phyloP scores from a whole-genome alignment of 2,113 vertebrate species.

The Salminus brasiliensis region DNA sequence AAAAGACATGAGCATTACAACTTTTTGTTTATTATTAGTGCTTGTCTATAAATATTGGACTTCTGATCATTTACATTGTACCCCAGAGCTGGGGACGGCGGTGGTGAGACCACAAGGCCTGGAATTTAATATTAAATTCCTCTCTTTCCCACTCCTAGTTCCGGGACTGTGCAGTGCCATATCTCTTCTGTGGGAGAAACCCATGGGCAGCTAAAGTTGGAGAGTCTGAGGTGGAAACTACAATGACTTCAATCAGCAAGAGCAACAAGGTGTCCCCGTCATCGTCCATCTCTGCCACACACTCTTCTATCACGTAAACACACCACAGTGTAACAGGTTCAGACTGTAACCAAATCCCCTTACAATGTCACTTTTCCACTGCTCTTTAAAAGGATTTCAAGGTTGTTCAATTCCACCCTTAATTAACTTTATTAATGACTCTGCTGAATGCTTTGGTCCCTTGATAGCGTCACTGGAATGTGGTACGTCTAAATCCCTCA shows the following conservation, averaged over 20 bases:
- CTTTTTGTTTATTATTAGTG: no score
- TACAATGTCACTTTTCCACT: background rate
- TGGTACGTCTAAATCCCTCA: background rate
- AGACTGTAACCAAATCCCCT: background rate
- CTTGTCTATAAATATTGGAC: no score
- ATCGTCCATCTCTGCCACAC: background rate
- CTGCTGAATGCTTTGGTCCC: background rate
- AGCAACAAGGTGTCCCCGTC: conserved; percentile 54
- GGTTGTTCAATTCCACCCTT: background rate
- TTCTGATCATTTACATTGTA: no score
- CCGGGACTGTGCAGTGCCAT: conserved; percentile 54
- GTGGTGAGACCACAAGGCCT: no score
- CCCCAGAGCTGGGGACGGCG: no score
- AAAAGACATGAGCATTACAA: no score
- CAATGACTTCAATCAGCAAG: conserved; percentile 46
- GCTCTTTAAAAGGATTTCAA: conserved; percentile 4
- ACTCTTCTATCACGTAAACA: background rate
- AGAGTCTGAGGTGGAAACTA: conserved; percentile 54
- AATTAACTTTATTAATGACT: conserved; percentile 19
- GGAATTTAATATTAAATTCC: background rate
- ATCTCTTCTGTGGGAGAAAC: conserved; percentile 66
- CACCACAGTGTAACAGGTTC: background rate
- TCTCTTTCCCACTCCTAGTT: conserved; percentile 59
- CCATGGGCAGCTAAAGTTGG: conserved; percentile 51
- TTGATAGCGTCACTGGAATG: background rate